These are phyloP conservation scores for Enteromius radiatus DNA, from an alignment of 2,797 vertebrate genomes.

Conservation along the genomic window DNA sequence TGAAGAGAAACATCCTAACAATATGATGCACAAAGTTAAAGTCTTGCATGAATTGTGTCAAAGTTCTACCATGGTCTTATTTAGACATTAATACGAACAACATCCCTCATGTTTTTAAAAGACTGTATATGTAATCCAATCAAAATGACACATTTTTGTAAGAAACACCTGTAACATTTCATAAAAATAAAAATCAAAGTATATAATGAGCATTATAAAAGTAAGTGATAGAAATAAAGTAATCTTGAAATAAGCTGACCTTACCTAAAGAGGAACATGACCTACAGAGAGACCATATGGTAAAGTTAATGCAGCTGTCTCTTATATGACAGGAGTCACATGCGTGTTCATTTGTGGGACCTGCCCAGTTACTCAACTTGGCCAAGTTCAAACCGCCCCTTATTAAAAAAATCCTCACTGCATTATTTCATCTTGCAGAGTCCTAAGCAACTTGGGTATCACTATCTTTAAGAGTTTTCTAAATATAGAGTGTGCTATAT, in stretches of 20 bases:
- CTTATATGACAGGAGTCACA: neutral
- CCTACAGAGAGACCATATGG: neutral
- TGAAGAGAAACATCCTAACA: neutral
- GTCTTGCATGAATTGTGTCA: neutral
- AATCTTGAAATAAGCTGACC: neutral
- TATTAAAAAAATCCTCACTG: neutral
- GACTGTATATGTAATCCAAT: neutral
- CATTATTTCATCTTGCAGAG: neutral
- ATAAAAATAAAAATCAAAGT: neutral
- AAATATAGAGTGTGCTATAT: neutral
- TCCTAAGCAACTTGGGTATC: neutral
- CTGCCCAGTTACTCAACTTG: neutral
- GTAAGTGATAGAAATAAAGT: neutral
- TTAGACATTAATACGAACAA: neutral
- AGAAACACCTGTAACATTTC: neutral
- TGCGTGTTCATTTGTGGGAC: neutral
- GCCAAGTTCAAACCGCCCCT: neutral
- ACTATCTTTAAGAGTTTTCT: conserved; percentile 12
- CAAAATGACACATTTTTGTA: neutral
- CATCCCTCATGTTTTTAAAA: neutral
- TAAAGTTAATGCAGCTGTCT: neutral
- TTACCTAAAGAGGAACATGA: neutral
- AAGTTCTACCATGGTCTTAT: neutral
- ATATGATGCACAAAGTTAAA: neutral
- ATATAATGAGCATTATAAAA: neutral